phyloP scores from a whole-genome alignment of 2,113 vertebrate genomes.

The Spilogale gracilis region DNA sequence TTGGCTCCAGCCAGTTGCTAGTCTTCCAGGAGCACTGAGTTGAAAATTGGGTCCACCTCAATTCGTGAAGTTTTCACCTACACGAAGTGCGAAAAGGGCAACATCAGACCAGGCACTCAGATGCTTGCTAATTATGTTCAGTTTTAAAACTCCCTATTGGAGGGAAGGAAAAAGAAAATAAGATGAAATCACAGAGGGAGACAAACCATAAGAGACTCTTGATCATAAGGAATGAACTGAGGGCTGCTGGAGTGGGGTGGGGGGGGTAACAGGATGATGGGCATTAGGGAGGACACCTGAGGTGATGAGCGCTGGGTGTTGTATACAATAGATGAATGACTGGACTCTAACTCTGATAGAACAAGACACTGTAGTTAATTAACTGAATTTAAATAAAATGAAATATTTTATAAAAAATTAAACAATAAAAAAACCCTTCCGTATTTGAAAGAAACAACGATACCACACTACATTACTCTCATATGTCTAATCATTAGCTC shows the following conservation, averaged over 20 bases:
- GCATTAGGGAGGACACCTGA: neutral
- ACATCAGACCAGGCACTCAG: neutral
- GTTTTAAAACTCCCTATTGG: neutral
- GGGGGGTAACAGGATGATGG: too few species aligned
- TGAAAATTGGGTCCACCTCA: neutral
- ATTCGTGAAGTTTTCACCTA: neutral
- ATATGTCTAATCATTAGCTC: neutral
- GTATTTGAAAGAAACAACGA: neutral
- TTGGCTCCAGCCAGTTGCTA: neutral
- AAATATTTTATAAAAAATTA: neutral
- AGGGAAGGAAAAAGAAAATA: neutral
- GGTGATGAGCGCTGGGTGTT: neutral
- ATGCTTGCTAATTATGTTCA: neutral
- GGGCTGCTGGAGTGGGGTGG: neutral
- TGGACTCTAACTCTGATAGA: neutral
- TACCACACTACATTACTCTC: neutral
- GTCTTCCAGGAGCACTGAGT: neutral
- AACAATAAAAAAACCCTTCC: neutral
- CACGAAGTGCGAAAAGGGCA: neutral
- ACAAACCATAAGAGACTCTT: too few species aligned
- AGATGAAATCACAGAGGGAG: too few species aligned
- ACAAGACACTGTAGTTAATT: neutral
- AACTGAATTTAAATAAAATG: neutral
- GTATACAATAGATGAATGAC: neutral
- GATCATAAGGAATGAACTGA: too few species aligned